phyloP scores from a whole-genome alignment of 2,888 invertebrate species.

The Sialis lutaria region DNA sequence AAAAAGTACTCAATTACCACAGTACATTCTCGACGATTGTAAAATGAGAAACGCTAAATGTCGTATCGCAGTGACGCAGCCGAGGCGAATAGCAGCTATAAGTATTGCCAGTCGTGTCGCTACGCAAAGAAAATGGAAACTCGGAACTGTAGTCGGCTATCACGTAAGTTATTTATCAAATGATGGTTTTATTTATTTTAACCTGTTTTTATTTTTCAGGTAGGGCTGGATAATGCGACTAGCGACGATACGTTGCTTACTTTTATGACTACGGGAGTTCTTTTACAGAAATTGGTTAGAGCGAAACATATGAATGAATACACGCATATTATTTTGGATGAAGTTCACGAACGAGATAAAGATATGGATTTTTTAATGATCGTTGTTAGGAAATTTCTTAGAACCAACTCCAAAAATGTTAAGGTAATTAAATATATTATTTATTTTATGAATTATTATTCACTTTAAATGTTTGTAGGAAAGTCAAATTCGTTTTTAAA shows the following conservation, averaged over 20 bases:
- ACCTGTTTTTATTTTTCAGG: conserved; percentile 26
- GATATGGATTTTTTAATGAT: conserved; percentile 83
- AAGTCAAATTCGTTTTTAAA: too few species aligned
- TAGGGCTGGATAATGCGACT: conserved; percentile 45
- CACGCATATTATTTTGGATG: conserved; percentile 84
- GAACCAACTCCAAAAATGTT: conserved; percentile 43
- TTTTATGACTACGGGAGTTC: conserved; percentile 79
- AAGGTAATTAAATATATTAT: too few species aligned
- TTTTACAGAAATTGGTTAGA: conserved; percentile 58
- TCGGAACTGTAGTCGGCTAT: conserved; percentile 75
- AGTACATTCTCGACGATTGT: conserved; percentile 75
- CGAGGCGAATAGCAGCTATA: conserved; percentile 82
- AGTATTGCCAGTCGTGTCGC: conserved; percentile 76
- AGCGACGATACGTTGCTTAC: conserved; percentile 54
- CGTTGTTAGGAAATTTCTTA: conserved; percentile 59
- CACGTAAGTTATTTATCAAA: conserved; percentile 56
- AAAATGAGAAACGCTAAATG: conserved; percentile 44
- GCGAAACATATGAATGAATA: conserved; percentile 55
- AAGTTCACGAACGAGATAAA: conserved; percentile 84
- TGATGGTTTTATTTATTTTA: background rate
- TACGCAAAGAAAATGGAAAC: conserved; percentile 62
- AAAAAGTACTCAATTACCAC: conserved; percentile 83
- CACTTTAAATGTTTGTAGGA: too few species aligned
- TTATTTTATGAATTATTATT: too few species aligned
- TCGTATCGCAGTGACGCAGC: conserved; percentile 86